Conservation (phyloP, 2,113 vertebrate species). For the Progne subis region DNA sequence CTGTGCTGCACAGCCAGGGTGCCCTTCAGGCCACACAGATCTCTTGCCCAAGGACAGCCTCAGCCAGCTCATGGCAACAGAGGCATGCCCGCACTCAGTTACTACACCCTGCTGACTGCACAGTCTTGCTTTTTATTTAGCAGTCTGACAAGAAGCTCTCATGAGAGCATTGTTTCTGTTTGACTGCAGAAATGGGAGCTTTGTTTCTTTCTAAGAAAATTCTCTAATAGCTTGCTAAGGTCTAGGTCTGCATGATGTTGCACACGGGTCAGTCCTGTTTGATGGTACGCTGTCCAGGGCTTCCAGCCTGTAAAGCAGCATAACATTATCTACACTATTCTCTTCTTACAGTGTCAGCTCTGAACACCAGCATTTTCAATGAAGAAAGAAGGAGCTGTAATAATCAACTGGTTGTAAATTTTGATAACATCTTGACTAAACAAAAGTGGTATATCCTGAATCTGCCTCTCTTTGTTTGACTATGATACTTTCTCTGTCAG, state of each 20-base stretch:
- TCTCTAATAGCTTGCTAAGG: rapidly evolving
- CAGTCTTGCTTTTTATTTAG: background rate
- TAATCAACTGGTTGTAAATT: background rate
- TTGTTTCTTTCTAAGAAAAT: background rate
- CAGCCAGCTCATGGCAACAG: background rate
- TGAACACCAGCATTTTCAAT: background rate
- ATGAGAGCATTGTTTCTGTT: background rate
- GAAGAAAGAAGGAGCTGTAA: background rate
- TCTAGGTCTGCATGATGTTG: background rate
- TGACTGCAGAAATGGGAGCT: background rate
- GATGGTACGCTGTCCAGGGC: background rate
- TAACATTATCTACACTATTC: background rate
- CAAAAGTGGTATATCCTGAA: background rate
- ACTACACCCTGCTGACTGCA: background rate
- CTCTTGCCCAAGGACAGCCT: background rate
- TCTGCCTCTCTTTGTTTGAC: background rate
- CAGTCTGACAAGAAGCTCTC: background rate
- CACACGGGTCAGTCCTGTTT: background rate
- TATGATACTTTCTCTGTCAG: background rate
- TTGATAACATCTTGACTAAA: background rate
- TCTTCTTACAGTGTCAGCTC: background rate
- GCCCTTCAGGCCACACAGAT: background rate
- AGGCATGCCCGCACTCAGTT: background rate
- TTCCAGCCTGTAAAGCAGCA: background rate
- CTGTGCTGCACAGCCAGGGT: background rate